phyloP scores from a whole-genome alignment of 2,797 vertebrate species.

The Alauda arvensis region DNA sequence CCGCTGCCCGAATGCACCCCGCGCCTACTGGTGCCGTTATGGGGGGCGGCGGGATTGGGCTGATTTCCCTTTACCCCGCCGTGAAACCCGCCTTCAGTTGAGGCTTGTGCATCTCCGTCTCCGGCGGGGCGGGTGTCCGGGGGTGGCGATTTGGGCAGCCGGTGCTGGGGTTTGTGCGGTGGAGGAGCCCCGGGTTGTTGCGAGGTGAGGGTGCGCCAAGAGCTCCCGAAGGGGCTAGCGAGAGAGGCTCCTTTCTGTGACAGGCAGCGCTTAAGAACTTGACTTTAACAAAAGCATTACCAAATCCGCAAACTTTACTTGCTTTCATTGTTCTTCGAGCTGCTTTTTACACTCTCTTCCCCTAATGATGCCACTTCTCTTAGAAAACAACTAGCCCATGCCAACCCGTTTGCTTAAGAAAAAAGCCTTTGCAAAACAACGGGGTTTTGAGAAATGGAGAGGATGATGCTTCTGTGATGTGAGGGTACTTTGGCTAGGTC shows the following conservation, averaged over 20 bases:
- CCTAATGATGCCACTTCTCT: neutral
- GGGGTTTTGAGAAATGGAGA: neutral
- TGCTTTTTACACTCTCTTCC: neutral
- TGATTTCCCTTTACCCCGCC: neutral
- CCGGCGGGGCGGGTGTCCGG: neutral
- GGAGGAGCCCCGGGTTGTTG: no score
- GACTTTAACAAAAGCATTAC: neutral
- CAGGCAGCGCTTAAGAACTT: neutral
- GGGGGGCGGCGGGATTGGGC: neutral
- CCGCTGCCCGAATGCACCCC: neutral
- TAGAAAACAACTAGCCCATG: neutral
- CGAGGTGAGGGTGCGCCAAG: neutral
- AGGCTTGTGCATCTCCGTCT: neutral
- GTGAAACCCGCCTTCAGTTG: neutral
- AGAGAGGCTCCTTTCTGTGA: neutral
- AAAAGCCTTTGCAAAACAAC: neutral
- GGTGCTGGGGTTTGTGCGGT: neutral
- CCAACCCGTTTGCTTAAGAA: neutral
- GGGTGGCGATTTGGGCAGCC: neutral
- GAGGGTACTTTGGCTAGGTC: neutral
- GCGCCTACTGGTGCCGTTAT: neutral
- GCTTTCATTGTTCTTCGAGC: neutral
- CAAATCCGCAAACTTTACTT: neutral
- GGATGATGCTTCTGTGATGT: neutral
- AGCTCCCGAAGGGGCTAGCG: neutral